Conservation (phyloP, 2,113 vertebrate genomes). For the Cyphomyrus plagiostoma region DNA sequence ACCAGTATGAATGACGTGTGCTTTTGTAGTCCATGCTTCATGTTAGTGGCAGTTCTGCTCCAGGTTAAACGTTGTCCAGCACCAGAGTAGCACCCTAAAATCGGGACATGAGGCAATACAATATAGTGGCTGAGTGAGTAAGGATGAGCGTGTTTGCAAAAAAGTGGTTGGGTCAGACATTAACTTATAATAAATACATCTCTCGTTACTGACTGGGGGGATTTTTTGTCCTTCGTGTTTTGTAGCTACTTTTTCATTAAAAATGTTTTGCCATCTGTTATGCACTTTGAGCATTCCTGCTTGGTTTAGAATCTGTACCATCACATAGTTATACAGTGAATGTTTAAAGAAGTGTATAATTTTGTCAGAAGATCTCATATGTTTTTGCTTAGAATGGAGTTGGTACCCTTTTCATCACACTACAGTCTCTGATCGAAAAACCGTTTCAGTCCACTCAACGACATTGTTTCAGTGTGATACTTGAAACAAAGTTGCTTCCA, state of each 20-base stretch:
- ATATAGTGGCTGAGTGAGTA: background rate
- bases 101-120: background rate
- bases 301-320: background rate
- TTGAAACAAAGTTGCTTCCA: background rate
- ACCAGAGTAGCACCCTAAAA: background rate
- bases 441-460: background rate
- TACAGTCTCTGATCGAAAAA: background rate
- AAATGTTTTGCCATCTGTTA: background rate
- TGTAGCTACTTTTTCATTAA: background rate
- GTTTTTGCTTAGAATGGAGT: slow-evolving; percentile 12
- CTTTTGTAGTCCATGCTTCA: background rate
- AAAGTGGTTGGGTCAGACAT: background rate
- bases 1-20: background rate
- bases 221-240: background rate
- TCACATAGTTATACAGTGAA: background rate
- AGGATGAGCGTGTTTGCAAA: background rate
- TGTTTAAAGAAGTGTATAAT: slow-evolving; percentile 12
- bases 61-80: background rate
- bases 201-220: background rate
- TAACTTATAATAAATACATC: background rate
- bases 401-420: background rate
- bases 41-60: background rate
- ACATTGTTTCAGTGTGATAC: background rate
- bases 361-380: slow-evolving; percentile 12
- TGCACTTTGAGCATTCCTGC: background rate